Evolutionary conservation across 2,797 vertebrate genomes (phyloP).

Genomic region (Carduelis carduelis): DNA sequence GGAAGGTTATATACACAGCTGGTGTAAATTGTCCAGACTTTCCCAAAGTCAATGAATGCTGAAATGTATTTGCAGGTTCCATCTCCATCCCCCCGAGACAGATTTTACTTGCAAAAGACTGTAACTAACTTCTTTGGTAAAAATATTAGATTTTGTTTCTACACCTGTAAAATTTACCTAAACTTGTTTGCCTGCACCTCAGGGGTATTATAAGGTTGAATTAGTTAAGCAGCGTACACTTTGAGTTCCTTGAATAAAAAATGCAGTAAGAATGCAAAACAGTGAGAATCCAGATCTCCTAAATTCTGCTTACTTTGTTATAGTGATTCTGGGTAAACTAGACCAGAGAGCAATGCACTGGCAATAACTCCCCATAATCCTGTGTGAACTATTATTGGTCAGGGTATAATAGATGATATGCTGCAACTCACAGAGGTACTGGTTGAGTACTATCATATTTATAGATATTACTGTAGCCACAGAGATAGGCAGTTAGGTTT

Average conservation of each 20-base stretch:
- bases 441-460: neutral
- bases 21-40: neutral
- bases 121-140: neutral
- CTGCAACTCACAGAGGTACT: neutral
- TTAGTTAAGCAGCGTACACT: neutral
- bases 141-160: constrained; percentile 27
- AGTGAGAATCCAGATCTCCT: neutral
- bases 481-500: constrained; percentile 3
- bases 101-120: neutral
- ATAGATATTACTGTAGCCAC: neutral
- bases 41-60: neutral
- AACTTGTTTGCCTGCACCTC: constrained; percentile 1
- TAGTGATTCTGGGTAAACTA: neutral
- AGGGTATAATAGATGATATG: neutral
- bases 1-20: neutral
- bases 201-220: neutral
- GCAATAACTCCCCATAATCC: neutral
- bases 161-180: neutral
- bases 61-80: neutral
- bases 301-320: neutral
- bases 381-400: neutral
- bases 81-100: neutral
- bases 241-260: neutral
- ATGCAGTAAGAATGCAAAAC: neutral
- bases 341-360: neutral